Percentiles rank a stretch among this genome's conserved stretches.
Conservation (phyloP, 1,140 invertebrate genomes). For the Caenorhabditis tropicalis region DNA sequence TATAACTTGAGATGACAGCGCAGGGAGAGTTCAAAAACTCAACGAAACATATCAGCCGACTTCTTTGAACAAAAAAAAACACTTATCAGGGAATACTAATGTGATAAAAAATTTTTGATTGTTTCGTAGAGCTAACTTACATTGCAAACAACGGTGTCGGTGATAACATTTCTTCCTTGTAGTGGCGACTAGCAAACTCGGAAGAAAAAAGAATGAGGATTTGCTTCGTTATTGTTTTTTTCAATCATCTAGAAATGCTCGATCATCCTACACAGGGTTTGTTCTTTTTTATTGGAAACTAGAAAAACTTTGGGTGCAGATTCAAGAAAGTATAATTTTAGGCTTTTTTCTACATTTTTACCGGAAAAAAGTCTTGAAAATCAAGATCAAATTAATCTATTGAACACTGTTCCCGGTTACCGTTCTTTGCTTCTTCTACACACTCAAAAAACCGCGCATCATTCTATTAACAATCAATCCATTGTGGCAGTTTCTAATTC, state of each 20-base stretch:
- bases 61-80: not conserved
- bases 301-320: no score
- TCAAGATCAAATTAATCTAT: not conserved
- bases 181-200: no score
- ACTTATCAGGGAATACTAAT: not conserved
- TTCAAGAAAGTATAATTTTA: no score
- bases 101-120: not conserved
- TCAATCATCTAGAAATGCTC: not conserved
- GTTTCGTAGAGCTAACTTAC: slow-evolving; percentile 24
- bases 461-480: not conserved
- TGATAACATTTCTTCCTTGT: slow-evolving; percentile 19
- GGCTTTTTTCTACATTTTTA: no score
- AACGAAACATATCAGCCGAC: not conserved
- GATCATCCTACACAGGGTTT: no score
- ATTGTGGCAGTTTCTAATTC: slow-evolving; percentile 1
- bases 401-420: not conserved
- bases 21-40: no score
- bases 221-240: slow-evolving; percentile 2
- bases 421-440: not conserved
- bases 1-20: no score
- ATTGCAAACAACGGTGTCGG: slow-evolving; percentile 2
- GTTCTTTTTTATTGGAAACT: no score
- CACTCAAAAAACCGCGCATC: not conserved
- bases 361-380: no score
- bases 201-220: not conserved